phyloP scores from a whole-genome alignment of 2,888 invertebrate genomes.

The Pachymerium ferrugineum region DNA sequence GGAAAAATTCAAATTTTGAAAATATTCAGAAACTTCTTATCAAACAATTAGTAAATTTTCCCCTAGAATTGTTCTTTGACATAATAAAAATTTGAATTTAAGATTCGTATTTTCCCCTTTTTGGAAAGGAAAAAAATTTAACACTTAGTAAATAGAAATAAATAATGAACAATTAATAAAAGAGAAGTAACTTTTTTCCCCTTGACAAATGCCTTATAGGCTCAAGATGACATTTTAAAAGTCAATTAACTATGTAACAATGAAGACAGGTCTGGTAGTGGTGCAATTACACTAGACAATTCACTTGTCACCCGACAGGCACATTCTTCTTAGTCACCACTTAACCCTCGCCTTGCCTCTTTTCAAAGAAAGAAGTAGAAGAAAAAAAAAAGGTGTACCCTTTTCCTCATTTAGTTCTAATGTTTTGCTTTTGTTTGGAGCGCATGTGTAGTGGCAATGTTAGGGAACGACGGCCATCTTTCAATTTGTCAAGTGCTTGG shows the following conservation, averaged over 20 bases:
- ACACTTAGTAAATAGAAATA: too few species aligned
- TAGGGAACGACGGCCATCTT: not conserved
- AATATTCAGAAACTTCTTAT: too few species aligned
- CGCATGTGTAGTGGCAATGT: constrained; percentile 2
- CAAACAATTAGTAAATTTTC: too few species aligned
- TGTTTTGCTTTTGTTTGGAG: constrained; percentile 8
- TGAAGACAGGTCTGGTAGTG: not conserved
- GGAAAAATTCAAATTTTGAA: too few species aligned
- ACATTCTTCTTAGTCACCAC: not conserved
- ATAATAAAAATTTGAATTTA: too few species aligned
- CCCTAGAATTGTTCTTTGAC: too few species aligned
- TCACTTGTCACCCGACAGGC: constrained; percentile 7
- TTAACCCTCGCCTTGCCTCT: not conserved
- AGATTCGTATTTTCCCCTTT: too few species aligned
- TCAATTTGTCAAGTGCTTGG: constrained; percentile 3
- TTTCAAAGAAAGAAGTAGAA: not conserved
- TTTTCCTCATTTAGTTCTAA: not conserved
- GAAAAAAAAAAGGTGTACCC: not conserved
- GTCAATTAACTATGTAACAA: constrained; percentile 1
- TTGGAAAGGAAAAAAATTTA: too few species aligned
- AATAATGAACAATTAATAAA: too few species aligned
- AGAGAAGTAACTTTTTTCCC: too few species aligned
- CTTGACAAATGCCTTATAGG: not conserved
- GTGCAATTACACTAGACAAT: not conserved
- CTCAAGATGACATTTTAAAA: not conserved